Conservation (phyloP, 2,888 invertebrate species). For the Chaetogeoica ovagalla region DNA sequence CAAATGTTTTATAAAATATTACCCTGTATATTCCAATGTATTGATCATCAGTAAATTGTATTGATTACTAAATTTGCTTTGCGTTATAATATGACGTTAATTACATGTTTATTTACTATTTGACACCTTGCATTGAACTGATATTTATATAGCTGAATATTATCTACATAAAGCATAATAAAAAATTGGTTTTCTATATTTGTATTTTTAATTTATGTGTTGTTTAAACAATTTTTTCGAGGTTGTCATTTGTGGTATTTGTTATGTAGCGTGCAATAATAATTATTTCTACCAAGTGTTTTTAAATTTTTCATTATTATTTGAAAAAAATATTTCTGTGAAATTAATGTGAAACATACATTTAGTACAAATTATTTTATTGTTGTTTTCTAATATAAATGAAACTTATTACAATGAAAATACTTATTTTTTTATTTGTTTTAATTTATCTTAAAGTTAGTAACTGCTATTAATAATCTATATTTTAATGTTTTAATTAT, state of each 20-base stretch:
- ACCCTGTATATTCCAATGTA: not conserved
- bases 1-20: too few relatives aligned
- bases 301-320: not conserved
- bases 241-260: not conserved
- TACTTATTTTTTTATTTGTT: slow-evolving; percentile 16
- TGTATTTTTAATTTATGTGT: slow-evolving; percentile 23
- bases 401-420: slow-evolving; percentile 1
- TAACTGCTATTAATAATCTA: not conserved
- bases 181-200: not conserved
- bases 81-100: slow-evolving; percentile 15
- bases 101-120: slow-evolving; percentile 5
- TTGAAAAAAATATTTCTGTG: not conserved
- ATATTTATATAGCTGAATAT: slow-evolving; percentile 21
- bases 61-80: not conserved
- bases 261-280: not conserved
- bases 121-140: not conserved
- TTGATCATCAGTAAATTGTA: too few relatives aligned
- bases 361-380: not conserved
- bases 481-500: not conserved
- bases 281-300: not conserved
- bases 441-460: slow-evolving; percentile 30
- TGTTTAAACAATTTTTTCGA: not conserved
- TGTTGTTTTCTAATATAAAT: not conserved
- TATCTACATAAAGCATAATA: not conserved
- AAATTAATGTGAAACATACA: not conserved